Percentiles rank a stretch among this genome's conserved stretches.
phyloP scores from a whole-genome alignment of 2,113 vertebrate species.

The Siniperca knerii region DNA sequence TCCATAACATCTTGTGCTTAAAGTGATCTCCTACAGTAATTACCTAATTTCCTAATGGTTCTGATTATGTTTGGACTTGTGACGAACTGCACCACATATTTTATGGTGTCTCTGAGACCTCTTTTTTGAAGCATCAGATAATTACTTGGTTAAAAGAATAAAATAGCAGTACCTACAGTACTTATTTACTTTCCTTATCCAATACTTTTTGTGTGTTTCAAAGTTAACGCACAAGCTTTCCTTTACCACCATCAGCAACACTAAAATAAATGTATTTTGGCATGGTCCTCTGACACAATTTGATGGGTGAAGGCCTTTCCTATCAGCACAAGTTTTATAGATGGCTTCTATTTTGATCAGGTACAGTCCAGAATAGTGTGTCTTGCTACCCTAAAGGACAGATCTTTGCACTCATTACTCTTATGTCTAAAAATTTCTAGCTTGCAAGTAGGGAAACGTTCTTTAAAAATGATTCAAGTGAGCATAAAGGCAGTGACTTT shows the following conservation, averaged over 20 bases:
- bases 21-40: background rate
- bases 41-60: slow-evolving; percentile 34
- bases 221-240: background rate
- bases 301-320: slow-evolving; percentile 14
- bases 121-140: slow-evolving; percentile 1
- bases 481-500: background rate
- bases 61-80: background rate
- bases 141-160: background rate
- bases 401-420: slow-evolving; percentile 25
- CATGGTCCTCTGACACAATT: background rate
- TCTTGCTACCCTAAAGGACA: slow-evolving; percentile 17
- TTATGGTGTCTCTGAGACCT: background rate
- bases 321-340: slow-evolving; percentile 3
- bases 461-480: slow-evolving; percentile 21
- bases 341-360: slow-evolving; percentile 28
- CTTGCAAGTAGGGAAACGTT: background rate
- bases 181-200: background rate
- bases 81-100: slow-evolving; percentile 18
- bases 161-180: background rate
- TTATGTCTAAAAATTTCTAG: slow-evolving; percentile 21
- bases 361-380: slow-evolving; percentile 18
- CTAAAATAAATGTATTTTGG: background rate
- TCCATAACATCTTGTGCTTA: slow-evolving; percentile 12
- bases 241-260: background rate
- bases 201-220: slow-evolving; percentile 4